Conservation (phyloP, 2,888 invertebrate species). For the Perizoma flavofasciatum region DNA sequence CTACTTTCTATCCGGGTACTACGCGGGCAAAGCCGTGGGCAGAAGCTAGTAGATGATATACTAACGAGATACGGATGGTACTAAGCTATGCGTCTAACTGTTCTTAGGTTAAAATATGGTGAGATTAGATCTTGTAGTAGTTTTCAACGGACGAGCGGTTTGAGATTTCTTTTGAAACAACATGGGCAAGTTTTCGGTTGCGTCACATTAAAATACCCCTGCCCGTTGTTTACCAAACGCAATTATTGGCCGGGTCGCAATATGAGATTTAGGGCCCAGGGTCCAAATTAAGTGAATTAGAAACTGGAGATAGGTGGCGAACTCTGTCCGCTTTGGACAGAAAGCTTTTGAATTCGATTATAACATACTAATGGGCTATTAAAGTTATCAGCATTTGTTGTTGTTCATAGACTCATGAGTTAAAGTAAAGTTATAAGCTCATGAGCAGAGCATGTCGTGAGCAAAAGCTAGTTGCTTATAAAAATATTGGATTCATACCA, state of each 20-base stretch:
- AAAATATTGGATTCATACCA: no score
- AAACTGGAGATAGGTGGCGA: constrained; percentile 58
- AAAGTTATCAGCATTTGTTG: constrained; percentile 13
- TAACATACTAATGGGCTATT: constrained; percentile 17
- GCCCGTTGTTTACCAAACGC: constrained; percentile 69
- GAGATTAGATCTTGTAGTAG: no score
- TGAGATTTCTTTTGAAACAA: background rate
- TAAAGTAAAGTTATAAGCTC: background rate
- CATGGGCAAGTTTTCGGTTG: constrained; percentile 22
- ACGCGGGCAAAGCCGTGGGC: no score
- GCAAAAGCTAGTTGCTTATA: no score
- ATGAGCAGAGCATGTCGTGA: no score
- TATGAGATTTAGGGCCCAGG: constrained; percentile 72
- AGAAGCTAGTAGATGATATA: no score
- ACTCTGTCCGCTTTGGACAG: constrained; percentile 42
- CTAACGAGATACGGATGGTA: no score
- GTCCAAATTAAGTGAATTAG: constrained; percentile 81
- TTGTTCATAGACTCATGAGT: background rate
- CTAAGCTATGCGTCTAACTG: no score
- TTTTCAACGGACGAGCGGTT: no score
- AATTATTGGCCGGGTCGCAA: constrained; percentile 78
- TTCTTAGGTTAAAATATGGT: no score
- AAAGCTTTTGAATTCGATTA: constrained; percentile 38
- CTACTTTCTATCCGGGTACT: no score
- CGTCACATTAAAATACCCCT: constrained; percentile 8